These are phyloP conservation scores for Pediacus dermestoides DNA, from an alignment of 2,888 invertebrate genomes.

Conservation along the genomic window DNA sequence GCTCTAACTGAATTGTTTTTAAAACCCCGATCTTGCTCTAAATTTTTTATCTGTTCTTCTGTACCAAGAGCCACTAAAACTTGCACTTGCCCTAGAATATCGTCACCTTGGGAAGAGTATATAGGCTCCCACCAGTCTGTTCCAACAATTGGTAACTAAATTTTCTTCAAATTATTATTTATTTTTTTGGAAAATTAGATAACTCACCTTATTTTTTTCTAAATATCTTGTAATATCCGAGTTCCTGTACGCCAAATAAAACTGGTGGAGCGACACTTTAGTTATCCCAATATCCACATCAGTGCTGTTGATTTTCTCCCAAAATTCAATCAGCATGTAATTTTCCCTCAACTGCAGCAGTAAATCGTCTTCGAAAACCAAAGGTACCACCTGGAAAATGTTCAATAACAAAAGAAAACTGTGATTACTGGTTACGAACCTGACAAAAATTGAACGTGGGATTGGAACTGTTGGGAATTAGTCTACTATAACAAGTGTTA, in stretches of 20 bases:
- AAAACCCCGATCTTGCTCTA: conserved; percentile 50
- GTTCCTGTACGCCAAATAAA: conserved; percentile 60
- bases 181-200: conserved; percentile 5
- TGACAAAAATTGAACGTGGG: conserved; percentile 53
- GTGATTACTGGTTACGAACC: conserved; percentile 35
- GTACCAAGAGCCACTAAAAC: conserved; percentile 60
- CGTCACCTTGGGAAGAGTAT: conserved; percentile 47
- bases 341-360: conserved; percentile 56
- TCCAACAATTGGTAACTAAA: conserved; percentile 58
- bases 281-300: conserved; percentile 53
- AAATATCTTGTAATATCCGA: conserved; percentile 54
- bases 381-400: conserved; percentile 52
- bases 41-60: conserved; percentile 55
- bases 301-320: conserved; percentile 44
- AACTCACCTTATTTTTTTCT: conserved; percentile 53
- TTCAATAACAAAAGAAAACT: conserved; percentile 5
- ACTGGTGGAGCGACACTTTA: conserved; percentile 57
- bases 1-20: conserved; percentile 39
- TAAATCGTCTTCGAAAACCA: conserved; percentile 55
- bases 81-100: conserved; percentile 54
- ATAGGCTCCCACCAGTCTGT: conserved; percentile 60
- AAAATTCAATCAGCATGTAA: conserved; percentile 55
- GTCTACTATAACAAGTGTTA: conserved; percentile 48
- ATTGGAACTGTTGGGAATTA: conserved; percentile 46
- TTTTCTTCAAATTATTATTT: conserved; percentile 13